Percentiles rank a stretch among this genome's conserved stretches.
These are phyloP conservation scores for Characodon lateralis DNA, from an alignment of 2,797 vertebrate species.

Conservation along the genomic window DNA sequence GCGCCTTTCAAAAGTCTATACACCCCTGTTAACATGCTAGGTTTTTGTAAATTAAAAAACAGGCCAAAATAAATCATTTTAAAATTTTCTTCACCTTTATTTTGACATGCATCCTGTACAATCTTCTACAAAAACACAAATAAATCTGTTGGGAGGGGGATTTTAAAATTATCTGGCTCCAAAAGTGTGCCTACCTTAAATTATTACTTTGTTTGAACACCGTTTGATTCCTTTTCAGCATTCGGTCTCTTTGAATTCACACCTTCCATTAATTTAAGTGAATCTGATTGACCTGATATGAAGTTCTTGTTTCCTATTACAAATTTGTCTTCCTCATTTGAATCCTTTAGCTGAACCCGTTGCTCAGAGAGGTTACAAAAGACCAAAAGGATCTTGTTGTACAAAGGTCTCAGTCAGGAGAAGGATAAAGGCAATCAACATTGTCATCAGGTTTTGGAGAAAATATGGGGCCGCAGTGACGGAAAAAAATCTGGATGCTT, in stretches of 20 bases:
- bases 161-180: not conserved
- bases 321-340: not conserved
- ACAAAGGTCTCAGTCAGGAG: not conserved
- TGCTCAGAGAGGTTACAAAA: not conserved
- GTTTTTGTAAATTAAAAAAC: not conserved
- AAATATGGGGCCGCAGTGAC: not conserved
- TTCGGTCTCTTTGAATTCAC: not conserved
- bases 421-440: not conserved
- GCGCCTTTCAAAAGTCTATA: not conserved
- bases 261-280: not conserved
- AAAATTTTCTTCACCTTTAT: not conserved
- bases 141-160: not conserved
- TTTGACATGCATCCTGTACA: not conserved
- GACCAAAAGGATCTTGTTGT: not conserved
- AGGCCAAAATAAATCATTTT: not conserved
- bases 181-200: too few relatives aligned
- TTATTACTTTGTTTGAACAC: too few relatives aligned
- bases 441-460: not conserved
- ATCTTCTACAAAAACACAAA: not conserved
- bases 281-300: not conserved
- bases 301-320: not conserved
- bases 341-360: not conserved
- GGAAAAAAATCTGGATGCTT: too few relatives aligned
- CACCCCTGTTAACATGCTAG: not conserved
- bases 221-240: not conserved